These are phyloP conservation scores for Mercenaria mercenaria DNA, from an alignment of 1,140 invertebrate genomes.

Conservation along the genomic window DNA sequence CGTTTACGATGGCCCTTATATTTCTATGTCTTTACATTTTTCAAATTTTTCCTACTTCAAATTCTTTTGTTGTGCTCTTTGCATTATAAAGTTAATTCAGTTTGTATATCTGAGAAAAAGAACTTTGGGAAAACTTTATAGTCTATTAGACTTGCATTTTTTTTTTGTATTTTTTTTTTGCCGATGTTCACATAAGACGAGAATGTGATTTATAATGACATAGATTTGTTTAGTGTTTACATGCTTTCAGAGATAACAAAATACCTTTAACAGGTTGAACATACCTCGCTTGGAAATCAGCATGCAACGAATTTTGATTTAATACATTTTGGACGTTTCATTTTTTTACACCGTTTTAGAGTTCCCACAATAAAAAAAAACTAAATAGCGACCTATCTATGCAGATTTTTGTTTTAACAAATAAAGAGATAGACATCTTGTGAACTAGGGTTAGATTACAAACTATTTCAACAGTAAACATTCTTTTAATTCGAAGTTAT, in stretches of 20 bases:
- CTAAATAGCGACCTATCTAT: neutral
- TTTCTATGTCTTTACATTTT: neutral
- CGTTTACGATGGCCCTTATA: neutral
- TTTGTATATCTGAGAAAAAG: too few species aligned
- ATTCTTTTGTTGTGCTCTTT: neutral
- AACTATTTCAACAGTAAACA: neutral
- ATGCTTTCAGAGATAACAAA: too few species aligned
- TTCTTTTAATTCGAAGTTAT: neutral
- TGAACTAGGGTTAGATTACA: constrained; percentile 16
- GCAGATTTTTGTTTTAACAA: constrained; percentile 2
- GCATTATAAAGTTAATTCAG: too few species aligned
- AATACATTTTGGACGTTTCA: neutral
- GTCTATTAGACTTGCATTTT: too few species aligned
- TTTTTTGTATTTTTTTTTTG: too few species aligned
- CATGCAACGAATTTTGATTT: too few species aligned
- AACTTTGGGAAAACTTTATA: too few species aligned
- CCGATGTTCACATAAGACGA: too few species aligned
- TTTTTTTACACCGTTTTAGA: neutral
- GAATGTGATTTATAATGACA: too few species aligned
- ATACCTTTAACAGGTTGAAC: too few species aligned
- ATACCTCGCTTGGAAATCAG: too few species aligned
- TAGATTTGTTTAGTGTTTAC: too few species aligned
- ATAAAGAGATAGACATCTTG: constrained; percentile 10
- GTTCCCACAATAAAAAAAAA: constrained; percentile 23
- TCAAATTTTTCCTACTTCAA: neutral